Conservation (phyloP, 2,797 vertebrate species). For the Esox masquinongy region DNA sequence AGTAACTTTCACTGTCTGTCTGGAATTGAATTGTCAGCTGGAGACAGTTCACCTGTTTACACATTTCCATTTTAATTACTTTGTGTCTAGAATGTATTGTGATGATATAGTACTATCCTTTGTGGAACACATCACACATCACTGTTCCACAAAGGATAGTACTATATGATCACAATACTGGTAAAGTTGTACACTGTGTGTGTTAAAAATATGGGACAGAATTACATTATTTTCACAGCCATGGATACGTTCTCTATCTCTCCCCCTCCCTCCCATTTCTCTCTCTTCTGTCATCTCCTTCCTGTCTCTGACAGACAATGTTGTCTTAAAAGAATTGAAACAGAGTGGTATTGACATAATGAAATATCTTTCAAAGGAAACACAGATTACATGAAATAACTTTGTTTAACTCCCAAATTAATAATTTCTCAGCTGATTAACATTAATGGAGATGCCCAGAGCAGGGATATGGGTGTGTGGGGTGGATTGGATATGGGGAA, state of each 20-base stretch:
- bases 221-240: slow-evolving; percentile 19
- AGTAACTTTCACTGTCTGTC: neutral
- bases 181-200: neutral
- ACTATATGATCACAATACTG: no score
- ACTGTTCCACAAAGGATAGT: neutral
- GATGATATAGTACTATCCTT: neutral
- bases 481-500: slow-evolving; percentile 33
- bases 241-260: neutral
- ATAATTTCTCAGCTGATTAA: slow-evolving; percentile 89
- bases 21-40: neutral
- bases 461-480: slow-evolving; percentile 60
- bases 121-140: neutral
- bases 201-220: slow-evolving; percentile 22
- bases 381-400: slow-evolving; percentile 85
- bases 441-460: slow-evolving; percentile 76
- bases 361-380: slow-evolving; percentile 85
- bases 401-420: slow-evolving; percentile 89
- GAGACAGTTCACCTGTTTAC: slow-evolving; percentile 1
- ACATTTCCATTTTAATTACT: neutral
- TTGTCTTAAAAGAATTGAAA: slow-evolving; percentile 85
- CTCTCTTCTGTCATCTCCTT: slow-evolving; percentile 40
- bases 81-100: no score
- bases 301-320: slow-evolving; percentile 68
- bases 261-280: neutral
- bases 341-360: slow-evolving; percentile 88